A percentile compares a stretch with the other conserved stretches of the same genome.
phyloP scores from a whole-genome alignment of 2,113 vertebrate genomes.

The Dipodomys merriami region DNA sequence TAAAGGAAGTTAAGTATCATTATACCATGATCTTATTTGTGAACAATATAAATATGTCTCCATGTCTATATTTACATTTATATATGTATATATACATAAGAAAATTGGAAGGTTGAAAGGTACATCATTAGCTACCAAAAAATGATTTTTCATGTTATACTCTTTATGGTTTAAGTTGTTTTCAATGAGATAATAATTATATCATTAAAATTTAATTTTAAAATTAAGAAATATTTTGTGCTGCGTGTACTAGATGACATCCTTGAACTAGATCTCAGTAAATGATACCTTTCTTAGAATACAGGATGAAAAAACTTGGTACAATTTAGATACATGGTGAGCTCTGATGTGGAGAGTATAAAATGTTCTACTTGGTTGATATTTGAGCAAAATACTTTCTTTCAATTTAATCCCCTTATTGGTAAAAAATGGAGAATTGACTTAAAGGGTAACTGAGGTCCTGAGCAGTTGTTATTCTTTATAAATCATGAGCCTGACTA shows the following conservation, averaged over 20 bases:
- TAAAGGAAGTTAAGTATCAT: not conserved
- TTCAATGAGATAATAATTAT: not conserved
- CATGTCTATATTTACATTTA: not conserved
- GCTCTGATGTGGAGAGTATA: conserved; percentile 22
- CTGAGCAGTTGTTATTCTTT: not conserved
- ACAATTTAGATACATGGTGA: not conserved
- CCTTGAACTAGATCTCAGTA: conserved; percentile 8
- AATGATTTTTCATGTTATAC: too few relatives aligned
- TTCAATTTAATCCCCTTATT: conserved; percentile 34
- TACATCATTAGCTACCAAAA: not conserved
- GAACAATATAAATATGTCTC: not conserved
- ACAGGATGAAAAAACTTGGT: not conserved
- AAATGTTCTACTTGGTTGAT: not conserved
- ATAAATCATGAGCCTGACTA: conserved; percentile 39
- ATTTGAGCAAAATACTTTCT: conserved; percentile 22
- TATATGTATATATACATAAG: not conserved
- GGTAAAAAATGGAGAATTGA: not conserved
- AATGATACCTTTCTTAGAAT: not conserved
- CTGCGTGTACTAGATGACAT: not conserved
- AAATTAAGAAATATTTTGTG: conserved; percentile 40
- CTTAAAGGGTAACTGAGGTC: not conserved
- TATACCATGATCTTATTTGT: not conserved
- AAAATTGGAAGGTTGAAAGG: not conserved
- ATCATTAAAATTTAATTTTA: conserved; percentile 42
- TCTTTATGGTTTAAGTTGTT: not conserved